Percentiles rank a stretch among this genome's conserved stretches.
Conservation (phyloP, 2,888 invertebrate species). For the Mesoligia furuncula region DNA sequence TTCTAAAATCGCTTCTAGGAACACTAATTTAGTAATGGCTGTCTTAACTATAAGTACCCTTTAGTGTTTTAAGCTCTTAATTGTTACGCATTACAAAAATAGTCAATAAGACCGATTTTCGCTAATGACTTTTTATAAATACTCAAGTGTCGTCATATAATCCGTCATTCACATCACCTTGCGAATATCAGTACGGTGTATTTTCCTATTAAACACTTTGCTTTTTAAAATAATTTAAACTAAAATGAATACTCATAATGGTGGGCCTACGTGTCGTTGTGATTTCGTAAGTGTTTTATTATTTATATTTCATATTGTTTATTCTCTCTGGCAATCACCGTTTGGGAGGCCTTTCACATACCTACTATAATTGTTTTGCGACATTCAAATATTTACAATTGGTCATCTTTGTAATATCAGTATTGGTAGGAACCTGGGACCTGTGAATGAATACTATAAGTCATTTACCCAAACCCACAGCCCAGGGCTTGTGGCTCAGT, state of each 20-base stretch:
- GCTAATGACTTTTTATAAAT: slow-evolving; percentile 42
- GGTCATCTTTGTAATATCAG: not conserved
- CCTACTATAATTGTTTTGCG: not conserved
- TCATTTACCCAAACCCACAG: no score
- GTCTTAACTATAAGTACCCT: not conserved
- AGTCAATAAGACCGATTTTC: slow-evolving; percentile 15
- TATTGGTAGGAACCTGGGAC: no score
- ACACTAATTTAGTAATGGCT: slow-evolving; percentile 19
- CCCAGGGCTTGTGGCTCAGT: no score
- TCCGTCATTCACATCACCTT: slow-evolving; percentile 11
- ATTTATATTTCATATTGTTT: not conserved
- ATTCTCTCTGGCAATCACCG: not conserved
- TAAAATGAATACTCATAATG: slow-evolving; percentile 27
- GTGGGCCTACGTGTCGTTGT: slow-evolving; percentile 46
- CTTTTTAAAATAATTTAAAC: not conserved
- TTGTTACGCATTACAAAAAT: not conserved
- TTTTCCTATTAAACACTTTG: no score
- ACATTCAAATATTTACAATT: not conserved
- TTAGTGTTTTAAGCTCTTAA: not conserved
- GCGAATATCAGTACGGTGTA: no score
- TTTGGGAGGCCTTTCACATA: not conserved
- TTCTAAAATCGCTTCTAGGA: slow-evolving; percentile 16
- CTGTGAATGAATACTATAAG: no score
- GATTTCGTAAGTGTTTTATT: slow-evolving; percentile 56
- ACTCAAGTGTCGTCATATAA: not conserved